phyloP scores from a whole-genome alignment of 2,797 vertebrate genomes.

The Molossus molossus region DNA sequence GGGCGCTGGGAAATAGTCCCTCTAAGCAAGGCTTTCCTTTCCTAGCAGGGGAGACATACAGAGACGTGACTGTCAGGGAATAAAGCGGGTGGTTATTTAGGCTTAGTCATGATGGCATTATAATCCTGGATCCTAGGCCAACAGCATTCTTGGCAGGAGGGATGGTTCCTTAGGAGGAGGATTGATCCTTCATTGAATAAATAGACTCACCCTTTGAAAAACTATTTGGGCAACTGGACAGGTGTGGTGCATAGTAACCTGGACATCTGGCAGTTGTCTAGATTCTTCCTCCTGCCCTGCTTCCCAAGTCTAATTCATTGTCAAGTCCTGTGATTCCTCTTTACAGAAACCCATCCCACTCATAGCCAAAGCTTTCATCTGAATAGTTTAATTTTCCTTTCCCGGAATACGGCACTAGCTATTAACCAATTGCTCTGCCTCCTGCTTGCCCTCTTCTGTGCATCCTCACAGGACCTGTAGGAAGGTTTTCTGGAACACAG shows the following conservation, averaged over 20 bases:
- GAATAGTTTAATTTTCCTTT: conserved; percentile 1
- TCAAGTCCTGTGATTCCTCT: conserved; percentile 19
- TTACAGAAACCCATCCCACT: neutral
- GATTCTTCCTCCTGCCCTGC: neutral
- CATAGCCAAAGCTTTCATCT: conserved; percentile 1
- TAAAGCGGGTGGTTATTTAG: neutral
- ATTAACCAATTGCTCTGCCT: neutral
- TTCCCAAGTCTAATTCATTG: neutral
- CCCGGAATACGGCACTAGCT: neutral
- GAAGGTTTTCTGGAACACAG: conserved; percentile 29
- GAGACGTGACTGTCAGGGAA: neutral
- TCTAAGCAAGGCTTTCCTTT: conserved; percentile 29
- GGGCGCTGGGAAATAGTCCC: neutral
- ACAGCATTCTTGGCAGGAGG: neutral
- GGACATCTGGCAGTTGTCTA: neutral
- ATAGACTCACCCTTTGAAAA: neutral
- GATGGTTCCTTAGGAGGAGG: neutral
- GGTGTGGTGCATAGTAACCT: neutral
- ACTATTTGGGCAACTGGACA: neutral
- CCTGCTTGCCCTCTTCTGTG: neutral
- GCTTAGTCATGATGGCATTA: neutral
- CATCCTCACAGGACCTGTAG: neutral
- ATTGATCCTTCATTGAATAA: conserved; percentile 28
- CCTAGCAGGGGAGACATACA: neutral
- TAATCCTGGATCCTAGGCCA: neutral